These are phyloP conservation scores for Drosophila burlai DNA, from an alignment of 1,140 invertebrate genomes.

Conservation along the genomic window DNA sequence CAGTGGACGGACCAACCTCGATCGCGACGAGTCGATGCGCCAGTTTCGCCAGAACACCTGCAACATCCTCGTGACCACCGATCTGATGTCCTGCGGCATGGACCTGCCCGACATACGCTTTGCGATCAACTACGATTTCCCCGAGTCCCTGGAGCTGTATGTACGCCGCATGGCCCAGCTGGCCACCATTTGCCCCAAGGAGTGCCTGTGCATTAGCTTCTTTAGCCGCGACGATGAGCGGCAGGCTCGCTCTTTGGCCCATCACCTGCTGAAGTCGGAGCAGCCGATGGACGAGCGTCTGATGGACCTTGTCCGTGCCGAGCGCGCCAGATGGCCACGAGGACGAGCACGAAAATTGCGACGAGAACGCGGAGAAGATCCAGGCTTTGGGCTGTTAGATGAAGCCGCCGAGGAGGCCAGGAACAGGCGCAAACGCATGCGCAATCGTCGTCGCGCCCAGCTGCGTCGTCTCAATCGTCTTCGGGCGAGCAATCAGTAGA, in stretches of 20 bases:
- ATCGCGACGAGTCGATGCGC: constrained; percentile 95
- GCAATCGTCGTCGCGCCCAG: constrained; percentile 5
- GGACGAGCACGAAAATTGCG: background rate
- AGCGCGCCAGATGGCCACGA: background rate
- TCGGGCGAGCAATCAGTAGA: background rate
- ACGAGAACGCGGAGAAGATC: accelerated
- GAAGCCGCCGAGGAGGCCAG: background rate
- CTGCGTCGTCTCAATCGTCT: background rate
- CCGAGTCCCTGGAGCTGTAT: constrained; percentile 96
- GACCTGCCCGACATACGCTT: constrained; percentile 88
- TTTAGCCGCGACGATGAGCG: background rate
- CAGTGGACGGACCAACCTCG: constrained; percentile 96
- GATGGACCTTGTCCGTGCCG: background rate
- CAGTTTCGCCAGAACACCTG: constrained; percentile 92
- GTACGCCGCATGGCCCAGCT: constrained; percentile 98
- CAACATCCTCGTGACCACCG: constrained; percentile 92
- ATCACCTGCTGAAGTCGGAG: background rate
- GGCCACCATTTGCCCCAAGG: constrained; percentile 86
- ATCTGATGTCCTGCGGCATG: constrained; percentile 93
- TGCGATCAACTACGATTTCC: constrained; percentile 97
- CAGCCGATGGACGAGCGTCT: background rate
- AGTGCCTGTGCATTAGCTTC: constrained; percentile 90
- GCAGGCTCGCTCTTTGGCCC: background rate
- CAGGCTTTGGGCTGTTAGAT: background rate
- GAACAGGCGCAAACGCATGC: background rate